Evolutionary conservation across 2,113 vertebrate genomes (phyloP), one percentile per base, ranked within the genome.

Genomic region (Triplophysa rosa): DNA sequence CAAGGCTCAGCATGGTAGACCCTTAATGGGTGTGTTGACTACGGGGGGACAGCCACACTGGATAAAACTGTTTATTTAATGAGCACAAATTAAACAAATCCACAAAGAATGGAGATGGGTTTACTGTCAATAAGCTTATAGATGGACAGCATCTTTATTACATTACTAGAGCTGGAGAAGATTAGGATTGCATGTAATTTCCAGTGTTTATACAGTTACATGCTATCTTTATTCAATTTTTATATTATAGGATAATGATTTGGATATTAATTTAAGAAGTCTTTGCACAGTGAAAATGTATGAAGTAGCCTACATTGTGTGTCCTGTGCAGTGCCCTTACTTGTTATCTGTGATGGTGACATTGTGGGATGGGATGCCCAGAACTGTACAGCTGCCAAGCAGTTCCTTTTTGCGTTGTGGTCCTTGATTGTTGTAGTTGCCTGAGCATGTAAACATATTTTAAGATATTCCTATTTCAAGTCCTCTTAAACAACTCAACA

Each of bases 371-470:
- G 95, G 94, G 85, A 99, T 95, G 67, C 96, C 96, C 88, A 99
- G 89, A 63, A 95, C 91, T 16, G 83, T 88, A 90, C 97, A 98
- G 71, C 98, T 99, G 84, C 93, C 85, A 21, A 95, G 76, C 81
- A 99, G 93, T 87, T 99, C 98, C 80, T 93, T 91, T 90, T 94
- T 96, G 79, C 98, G 95, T 73, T 89, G 87, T 68, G 93, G 87
- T 64, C 97, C 98, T 93, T 97, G 94, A 85, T 91, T 93, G 92
- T 96, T 97, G 87, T 94, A 98, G 92, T 99, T 94, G 83, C 98
- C 98, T 99, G 80, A 33, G 62, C 45, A 79, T 14, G 58, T 64
- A 24, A 14, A 29, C 21, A 82, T 4, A 56, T 74, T 45, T 79
- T 17, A 56, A 24, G 24, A 72, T 61, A 5, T 52, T 26, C 29